A percentile compares a stretch with the other conserved stretches of the same genome.
These are phyloP conservation scores for Grapholita molesta DNA, from an alignment of 1,140 invertebrate genomes.

Conservation along the genomic window DNA sequence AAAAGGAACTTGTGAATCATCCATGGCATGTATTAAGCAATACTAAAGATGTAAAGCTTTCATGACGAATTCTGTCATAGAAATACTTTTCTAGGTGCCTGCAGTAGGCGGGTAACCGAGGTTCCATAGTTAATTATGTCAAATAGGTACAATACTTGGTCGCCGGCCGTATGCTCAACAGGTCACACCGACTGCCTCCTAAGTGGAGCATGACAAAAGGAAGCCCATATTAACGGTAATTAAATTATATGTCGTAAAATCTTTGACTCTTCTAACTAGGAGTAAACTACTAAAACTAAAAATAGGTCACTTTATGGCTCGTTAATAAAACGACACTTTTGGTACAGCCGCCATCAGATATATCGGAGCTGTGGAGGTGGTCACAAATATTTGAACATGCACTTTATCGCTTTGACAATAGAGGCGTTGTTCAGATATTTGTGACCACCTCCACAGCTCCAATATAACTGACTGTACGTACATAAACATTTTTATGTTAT, in stretches of 20 bases:
- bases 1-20: neutral
- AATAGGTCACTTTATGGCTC: too few species aligned
- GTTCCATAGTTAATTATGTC: neutral
- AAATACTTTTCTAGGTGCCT: neutral
- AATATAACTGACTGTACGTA: too few species aligned
- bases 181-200: neutral
- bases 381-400: too few species aligned
- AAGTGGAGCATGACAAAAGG: slow-evolving; percentile 45
- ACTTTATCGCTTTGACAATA: too few species aligned
- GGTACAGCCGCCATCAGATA: too few species aligned
- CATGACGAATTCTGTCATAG: neutral
- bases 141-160: neutral
- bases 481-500: too few species aligned
- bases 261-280: too few species aligned
- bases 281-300: too few species aligned
- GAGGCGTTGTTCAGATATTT: too few species aligned
- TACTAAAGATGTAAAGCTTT: neutral
- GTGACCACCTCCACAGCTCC: too few species aligned
- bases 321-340: too few species aligned
- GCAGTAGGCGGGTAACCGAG: neutral
- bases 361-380: too few species aligned
- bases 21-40: neutral
- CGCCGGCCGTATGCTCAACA: neutral
- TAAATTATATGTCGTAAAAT: slow-evolving; percentile 29
- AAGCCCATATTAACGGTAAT: slow-evolving; percentile 32